phyloP scores from a whole-genome alignment of 2,888 invertebrate species.

The Notodonta ziczac region DNA sequence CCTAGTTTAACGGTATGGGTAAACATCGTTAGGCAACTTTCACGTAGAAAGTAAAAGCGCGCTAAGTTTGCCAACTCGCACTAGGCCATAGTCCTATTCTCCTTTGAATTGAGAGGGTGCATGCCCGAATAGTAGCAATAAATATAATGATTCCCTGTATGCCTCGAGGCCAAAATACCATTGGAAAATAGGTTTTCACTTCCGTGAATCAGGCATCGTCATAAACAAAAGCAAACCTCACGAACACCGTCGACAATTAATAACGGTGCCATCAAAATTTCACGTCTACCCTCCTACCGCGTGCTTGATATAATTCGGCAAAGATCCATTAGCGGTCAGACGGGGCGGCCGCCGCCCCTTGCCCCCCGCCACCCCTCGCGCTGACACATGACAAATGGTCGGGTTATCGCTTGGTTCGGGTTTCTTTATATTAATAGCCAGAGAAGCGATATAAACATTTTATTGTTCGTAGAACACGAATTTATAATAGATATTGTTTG shows the following conservation, averaged over 20 bases:
- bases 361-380: constrained; percentile 10
- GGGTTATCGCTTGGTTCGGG: constrained; percentile 41
- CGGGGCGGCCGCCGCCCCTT: constrained; percentile 13
- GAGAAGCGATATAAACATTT: constrained; percentile 1
- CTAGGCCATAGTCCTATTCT: too few species aligned
- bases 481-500: background rate
- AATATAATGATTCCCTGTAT: too few species aligned
- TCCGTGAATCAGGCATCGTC: background rate
- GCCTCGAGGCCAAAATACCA: too few species aligned
- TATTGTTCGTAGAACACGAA: background rate
- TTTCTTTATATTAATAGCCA: constrained; percentile 8
- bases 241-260: constrained; percentile 26
- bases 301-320: constrained; percentile 34
- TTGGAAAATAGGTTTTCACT: background rate
- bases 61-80: too few species aligned
- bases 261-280: constrained; percentile 31
- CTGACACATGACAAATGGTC: constrained; percentile 54
- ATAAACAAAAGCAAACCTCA: constrained; percentile 2
- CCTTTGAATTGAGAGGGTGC: too few species aligned
- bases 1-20: too few species aligned
- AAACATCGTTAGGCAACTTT: too few species aligned
- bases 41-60: too few species aligned
- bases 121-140: too few species aligned
- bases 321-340: constrained; percentile 51
- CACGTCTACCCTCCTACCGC: constrained; percentile 14